Base-by-base conservation (phyloP, 2,113 vertebrate genomes). In the Spea multiplicata region DNA sequence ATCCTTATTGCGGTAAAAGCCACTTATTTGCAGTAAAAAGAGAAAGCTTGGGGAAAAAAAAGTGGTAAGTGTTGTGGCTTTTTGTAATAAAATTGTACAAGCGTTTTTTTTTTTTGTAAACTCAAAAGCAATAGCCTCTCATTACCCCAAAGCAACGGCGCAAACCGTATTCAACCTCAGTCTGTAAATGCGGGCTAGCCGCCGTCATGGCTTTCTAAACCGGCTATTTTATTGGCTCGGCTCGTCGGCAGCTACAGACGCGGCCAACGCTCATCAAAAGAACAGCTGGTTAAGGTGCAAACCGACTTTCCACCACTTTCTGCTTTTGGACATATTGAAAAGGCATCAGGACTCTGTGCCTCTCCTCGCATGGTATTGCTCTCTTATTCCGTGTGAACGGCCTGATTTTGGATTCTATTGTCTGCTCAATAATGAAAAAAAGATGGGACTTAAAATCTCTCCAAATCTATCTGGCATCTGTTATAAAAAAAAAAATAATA, bases 341-440 rank as follows among this genome's bases (percentile, higher is more conserved):
- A 50, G 4, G 4, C 10, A 12, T 10, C 44, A 14, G 46, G 45
- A 47, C 47, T 64, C 8, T 12, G 72, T 65, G 59, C 62, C 72
- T 16, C 17, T 17, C 52, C 16, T 48, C 57, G 17, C 57, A 53
- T 74, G 47, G 30, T 44, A 49, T 74, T 13, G n/a, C 62, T 47
- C 72, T 5, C 14, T 74, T 64, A 9, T n/a, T 44, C 64, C 8
- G 8, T 46, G 13, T 59, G 55, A 9, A 59, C 4, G 5, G 46
- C n/a, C 61, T 66, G 55, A 72, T 30, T 57, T 12, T 46, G 52
- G 55, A 52, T 52, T 52, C 53, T 44, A 57, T 57, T 44, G 16
- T 44, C 7, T 48, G 61, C n/a, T 46, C 9, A 44, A 50, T 68
- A 69, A 76, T 69, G n/a, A 59, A 69, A 74, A 50, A 74, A 76